phyloP scores from a whole-genome alignment of 2,888 invertebrate species.

The Marronus borbonicus region DNA sequence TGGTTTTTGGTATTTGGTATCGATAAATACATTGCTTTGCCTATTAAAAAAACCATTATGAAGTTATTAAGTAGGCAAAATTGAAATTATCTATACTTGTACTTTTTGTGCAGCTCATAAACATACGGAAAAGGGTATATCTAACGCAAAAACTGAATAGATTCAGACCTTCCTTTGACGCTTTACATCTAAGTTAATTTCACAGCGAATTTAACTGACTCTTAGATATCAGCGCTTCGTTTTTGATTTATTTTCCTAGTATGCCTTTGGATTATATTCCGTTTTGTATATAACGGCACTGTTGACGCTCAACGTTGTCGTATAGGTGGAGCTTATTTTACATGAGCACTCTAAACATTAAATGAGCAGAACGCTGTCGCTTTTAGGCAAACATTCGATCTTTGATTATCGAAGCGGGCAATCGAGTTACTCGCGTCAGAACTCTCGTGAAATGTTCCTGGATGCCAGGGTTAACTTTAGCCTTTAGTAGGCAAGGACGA shows the following conservation, averaged over 20 bases:
- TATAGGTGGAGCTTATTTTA: constrained; percentile 35
- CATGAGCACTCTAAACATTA: constrained; percentile 44
- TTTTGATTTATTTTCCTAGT: constrained; percentile 35
- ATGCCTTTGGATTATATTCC: constrained; percentile 31
- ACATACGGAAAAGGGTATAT: no score
- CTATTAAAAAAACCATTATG: no score
- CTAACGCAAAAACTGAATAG: no score
- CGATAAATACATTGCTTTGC: no score
- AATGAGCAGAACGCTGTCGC: constrained; percentile 46
- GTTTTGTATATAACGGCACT: background rate
- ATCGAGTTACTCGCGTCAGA: constrained; percentile 62
- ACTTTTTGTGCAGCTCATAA: no score
- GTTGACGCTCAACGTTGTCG: constrained; percentile 22
- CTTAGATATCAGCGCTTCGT: constrained; percentile 31
- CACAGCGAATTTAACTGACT: constrained; percentile 12
- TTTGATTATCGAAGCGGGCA: constrained; percentile 61
- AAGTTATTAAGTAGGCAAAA: no score
- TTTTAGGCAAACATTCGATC: constrained; percentile 54
- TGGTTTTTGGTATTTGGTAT: no score
- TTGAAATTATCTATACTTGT: no score
- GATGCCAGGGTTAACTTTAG: constrained; percentile 28
- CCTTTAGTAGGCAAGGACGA: background rate
- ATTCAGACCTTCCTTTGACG: background rate
- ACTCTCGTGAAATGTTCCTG: constrained; percentile 50
- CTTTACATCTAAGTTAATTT: constrained; percentile 8